Base-by-base conservation (phyloP, 1,140 invertebrate species). In the Nasonia longicornis region DNA sequence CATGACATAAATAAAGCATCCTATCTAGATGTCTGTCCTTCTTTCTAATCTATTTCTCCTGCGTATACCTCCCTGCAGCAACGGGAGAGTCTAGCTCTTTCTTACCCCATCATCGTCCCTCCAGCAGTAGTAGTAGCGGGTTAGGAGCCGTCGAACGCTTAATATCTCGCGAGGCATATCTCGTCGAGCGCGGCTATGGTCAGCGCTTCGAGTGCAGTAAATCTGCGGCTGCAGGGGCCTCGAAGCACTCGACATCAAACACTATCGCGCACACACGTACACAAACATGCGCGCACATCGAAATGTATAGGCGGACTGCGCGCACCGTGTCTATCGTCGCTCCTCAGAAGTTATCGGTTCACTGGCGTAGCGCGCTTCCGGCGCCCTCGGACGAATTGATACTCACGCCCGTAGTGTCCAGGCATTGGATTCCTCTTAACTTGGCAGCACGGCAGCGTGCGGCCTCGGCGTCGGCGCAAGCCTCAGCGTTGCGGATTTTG, bases 91-190 rank as follows among this genome's bases (percentile, higher is more conserved):
- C 20, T 42, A 26, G 69, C 35, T 67, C 52, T 58, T 58, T n/a
- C 67, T 71, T 79, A 63, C 45, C 67, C 16, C 22, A 63, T 71
- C 26, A 26, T 16, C n/a, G 20, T 64, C 63, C 29, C 76, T 77
- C 77, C 77, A 71, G 8, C 16, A 38, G 10, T 29, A 16, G 42
- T 71, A 70, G 26, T 58, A 69, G 29, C 12, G 42, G 11, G 29
- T 16, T 1, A 79, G 11, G 38, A 79, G 22, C 31, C 67, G 78
- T 45, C 35, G 78, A 63, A 73, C 70, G 71, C 11, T 64, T 45
- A 79, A 73, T 63, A 72, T 79, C 31, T 72, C 78, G 8, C 69
- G 70, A 72, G 70, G 52, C 78, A 79, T 79, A 20, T 16, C 20
- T 58, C 26, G 16, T 58, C 16, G 16, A 14, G 11, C 69, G 7